These are phyloP conservation scores for Plagodis dolabraria DNA, from an alignment of 2,888 invertebrate genomes.

Conservation along the genomic window DNA sequence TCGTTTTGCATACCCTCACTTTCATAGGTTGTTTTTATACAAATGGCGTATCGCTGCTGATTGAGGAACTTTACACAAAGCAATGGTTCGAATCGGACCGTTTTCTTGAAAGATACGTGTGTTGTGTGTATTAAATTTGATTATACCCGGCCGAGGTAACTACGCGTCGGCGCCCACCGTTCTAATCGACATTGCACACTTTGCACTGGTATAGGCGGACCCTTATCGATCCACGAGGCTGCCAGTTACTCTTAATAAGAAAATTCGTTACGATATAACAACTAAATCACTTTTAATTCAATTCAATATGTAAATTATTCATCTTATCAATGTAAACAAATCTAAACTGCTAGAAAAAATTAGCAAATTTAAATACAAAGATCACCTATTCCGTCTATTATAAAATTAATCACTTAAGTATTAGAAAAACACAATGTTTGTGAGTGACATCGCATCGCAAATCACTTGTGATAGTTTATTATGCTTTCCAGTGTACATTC, in stretches of 20 bases:
- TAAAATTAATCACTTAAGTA: slow-evolving; percentile 83
- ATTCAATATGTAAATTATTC: slow-evolving; percentile 84
- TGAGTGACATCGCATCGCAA: slow-evolving; percentile 57
- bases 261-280: slow-evolving; percentile 83
- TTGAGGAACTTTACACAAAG: no score
- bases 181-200: slow-evolving; percentile 74
- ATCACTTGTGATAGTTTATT: slow-evolving; percentile 78
- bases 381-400: slow-evolving; percentile 80
- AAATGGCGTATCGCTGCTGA: no score
- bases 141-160: slow-evolving; percentile 5
- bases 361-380: slow-evolving; percentile 84
- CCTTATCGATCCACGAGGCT: slow-evolving; percentile 67
- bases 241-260: slow-evolving; percentile 79
- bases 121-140: no score
- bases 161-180: slow-evolving; percentile 40
- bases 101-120: not conserved
- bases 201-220: slow-evolving; percentile 78
- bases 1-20: not conserved
- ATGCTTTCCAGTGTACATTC: slow-evolving; percentile 80
- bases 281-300: slow-evolving; percentile 85
- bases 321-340: slow-evolving; percentile 80
- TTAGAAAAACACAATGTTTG: slow-evolving; percentile 78
- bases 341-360: slow-evolving; percentile 84
- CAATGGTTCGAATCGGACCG: not conserved
- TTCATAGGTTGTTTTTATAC: no score